phyloP scores from a whole-genome alignment of 2,888 invertebrate genomes.

The Rhodophaea formosa region DNA sequence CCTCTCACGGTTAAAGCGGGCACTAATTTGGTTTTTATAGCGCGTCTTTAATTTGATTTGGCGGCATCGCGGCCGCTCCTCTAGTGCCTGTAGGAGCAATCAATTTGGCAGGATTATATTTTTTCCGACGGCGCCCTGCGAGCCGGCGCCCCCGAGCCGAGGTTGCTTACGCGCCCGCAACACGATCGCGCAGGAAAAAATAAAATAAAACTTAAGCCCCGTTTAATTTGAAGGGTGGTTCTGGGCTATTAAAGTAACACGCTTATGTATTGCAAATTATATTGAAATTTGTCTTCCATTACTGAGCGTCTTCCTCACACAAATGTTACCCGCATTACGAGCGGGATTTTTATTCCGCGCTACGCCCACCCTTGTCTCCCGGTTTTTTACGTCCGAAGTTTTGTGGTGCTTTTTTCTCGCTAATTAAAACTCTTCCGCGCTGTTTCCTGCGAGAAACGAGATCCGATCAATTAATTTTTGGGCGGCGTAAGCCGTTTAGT shows the following conservation, averaged over 20 bases:
- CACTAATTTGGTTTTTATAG: slow-evolving; percentile 83
- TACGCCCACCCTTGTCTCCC: slow-evolving; percentile 78
- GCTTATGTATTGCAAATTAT: slow-evolving; percentile 83
- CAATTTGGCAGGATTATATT: slow-evolving; percentile 81
- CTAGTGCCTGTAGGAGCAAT: slow-evolving; percentile 79
- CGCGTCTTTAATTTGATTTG: slow-evolving; percentile 82
- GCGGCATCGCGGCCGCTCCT: slow-evolving; percentile 77
- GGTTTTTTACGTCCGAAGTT: slow-evolving; percentile 77
- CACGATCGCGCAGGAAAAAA: slow-evolving; percentile 75
- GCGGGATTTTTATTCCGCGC: slow-evolving; percentile 76
- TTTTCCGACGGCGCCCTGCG: slow-evolving; percentile 64
- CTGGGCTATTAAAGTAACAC: slow-evolving; percentile 83
- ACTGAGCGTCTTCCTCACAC: slow-evolving; percentile 80
- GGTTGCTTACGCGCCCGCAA: slow-evolving; percentile 57
- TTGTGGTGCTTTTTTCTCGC: slow-evolving; percentile 77
- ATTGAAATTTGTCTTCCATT: slow-evolving; percentile 82
- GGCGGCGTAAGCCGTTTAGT: slow-evolving; percentile 72
- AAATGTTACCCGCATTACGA: slow-evolving; percentile 81
- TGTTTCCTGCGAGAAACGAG: slow-evolving; percentile 78
- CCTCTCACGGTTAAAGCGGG: slow-evolving; percentile 81
- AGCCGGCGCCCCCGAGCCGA: slow-evolving; percentile 45
- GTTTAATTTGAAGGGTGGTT: slow-evolving; percentile 83
- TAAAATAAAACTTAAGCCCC: slow-evolving; percentile 81
- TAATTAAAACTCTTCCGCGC: slow-evolving; percentile 82
- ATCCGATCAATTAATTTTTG: slow-evolving; percentile 81